Percentiles rank a stretch among this genome's conserved stretches.
These are phyloP conservation scores for Leucopsar rothschildi DNA, from an alignment of 2,113 vertebrate species.

Conservation along the genomic window DNA sequence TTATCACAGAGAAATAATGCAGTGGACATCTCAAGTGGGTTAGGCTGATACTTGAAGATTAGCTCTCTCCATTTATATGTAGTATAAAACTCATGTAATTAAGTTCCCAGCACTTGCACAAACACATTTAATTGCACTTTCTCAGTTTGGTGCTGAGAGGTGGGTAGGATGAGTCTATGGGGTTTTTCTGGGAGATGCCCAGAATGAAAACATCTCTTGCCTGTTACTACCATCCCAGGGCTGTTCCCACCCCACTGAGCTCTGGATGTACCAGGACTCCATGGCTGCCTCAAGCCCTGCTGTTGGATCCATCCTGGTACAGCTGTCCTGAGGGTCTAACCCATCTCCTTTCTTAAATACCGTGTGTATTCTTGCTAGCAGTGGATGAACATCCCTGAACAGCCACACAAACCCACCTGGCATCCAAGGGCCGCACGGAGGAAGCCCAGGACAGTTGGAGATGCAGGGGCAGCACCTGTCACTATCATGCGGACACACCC, in stretches of 20 bases:
- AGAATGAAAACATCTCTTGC: neutral
- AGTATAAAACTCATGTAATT: accelerated
- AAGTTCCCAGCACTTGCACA: neutral
- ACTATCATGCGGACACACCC: conserved; percentile 94
- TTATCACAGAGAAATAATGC: neutral
- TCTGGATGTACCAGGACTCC: accelerated
- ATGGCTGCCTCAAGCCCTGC: neutral
- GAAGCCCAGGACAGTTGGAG: conserved; percentile 89
- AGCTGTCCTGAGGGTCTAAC: neutral
- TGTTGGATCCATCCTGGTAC: neutral
- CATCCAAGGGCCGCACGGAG: conserved; percentile 93
- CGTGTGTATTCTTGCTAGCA: accelerated
- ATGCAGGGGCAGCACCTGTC: conserved; percentile 92
- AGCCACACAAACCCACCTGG: conserved; percentile 75
- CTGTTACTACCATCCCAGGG: neutral
- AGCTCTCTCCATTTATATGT: neutral
- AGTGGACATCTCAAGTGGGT: neutral
- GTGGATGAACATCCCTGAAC: accelerated
- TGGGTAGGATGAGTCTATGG: neutral
- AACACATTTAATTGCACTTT: neutral
- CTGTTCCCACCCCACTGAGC: neutral
- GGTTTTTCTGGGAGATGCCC: neutral
- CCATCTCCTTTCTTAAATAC: too few relatives aligned
- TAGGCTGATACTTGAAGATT: neutral
- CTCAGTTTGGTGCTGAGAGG: neutral